Base-by-base conservation (phyloP, 2,888 invertebrate species). In the Atethmia centrago region DNA sequence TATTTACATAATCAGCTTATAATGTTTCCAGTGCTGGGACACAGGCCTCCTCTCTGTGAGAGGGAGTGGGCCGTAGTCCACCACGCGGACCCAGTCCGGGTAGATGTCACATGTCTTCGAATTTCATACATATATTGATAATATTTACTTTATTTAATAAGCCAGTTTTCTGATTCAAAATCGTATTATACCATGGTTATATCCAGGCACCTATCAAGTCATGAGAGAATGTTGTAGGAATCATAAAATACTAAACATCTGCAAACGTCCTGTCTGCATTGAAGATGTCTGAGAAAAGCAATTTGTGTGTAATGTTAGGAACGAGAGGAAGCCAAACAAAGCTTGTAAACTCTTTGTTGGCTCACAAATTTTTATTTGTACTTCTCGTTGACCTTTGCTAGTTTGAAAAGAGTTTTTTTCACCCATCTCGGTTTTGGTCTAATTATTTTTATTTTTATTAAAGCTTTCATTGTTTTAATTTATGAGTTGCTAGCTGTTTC, bases 281-380 rank as follows among this genome's bases (percentile, higher is more conserved):
- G 21, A 69, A 80, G 25, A 73, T 66, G 53, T 69, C 74, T 74
- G 74, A 55, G 80, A 51, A 66, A 84, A 74, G 80, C 74, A 80
- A 84, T 80, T 80, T 73, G 61, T 28, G 69, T 51, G 68, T 80
- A 80, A 80, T 74, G 80, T 66, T 80, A 69, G 74, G 69, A 80
- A 80, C 84, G 49, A 62, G 59, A 40, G 42, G 64, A 73, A 69
- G 56, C 53, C 36, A 83, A 79, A 80, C 56, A 74, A 80, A 84
- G 49, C 75, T 62, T 80, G 28, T 58, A 68, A 80, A 69, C 56
- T 83, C 73, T 80, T 80, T 73, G 80, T 73, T 58, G 31, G 49
- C 36, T 63, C 58, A 53, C 75, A 56, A 67, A 31, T 51, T 71
- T 79, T 83, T 77, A 69, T 59, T 58, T 49, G 19, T 55, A 45